Evolutionary conservation across 2,797 vertebrate species (phyloP), one percentile per base, ranked within the genome.

Genomic region (Falco biarmicus): DNA sequence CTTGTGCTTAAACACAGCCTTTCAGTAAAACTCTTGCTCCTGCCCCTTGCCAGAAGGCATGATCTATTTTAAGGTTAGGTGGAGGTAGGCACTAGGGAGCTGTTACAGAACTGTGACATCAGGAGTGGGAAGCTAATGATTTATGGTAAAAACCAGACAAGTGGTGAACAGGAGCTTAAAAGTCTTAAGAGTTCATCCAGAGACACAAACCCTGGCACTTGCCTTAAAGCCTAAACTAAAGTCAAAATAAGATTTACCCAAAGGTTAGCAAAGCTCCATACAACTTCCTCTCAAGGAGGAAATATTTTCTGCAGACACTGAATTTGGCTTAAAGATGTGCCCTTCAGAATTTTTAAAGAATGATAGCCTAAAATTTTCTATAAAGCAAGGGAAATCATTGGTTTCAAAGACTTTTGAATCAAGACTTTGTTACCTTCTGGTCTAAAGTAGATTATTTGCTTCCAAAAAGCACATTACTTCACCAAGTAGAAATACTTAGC

Each of bases 81-180:
- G 89, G 95, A 96, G 92, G 91, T 89, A 92, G 79, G 89, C 57
- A 85, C 68, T 45, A 89, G 41, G 51, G 82, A 96, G 34, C 68
- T 96, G 92, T 92, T 93, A 57, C 57, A 85, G 92, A 93, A 77
- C 45, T 80, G 90, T 95, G 92, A 95, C 84, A 95, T 89, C 92
- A 95, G 90, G 92, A 97, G 96, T 96, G 95, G 95, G 93, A 97
- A 96, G 96, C 41, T 95, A 97, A 96, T 87, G 90, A 94, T 93
- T 80, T 96, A 64, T 89, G 90, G 32, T 68, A 84, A 94, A 95
- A 90, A 50, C 1, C 71, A 96, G 63, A 63, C n/a, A 80, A 89
- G 39, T 70, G 37, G 57, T 89, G 41, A 57, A 87, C 37, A 60
- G 20, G 26, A 96, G 17, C 48, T 89, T 91, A 41, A 60, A 92